phyloP scores from a whole-genome alignment of 2,113 vertebrate species.

The Odocoileus hemionus region DNA sequence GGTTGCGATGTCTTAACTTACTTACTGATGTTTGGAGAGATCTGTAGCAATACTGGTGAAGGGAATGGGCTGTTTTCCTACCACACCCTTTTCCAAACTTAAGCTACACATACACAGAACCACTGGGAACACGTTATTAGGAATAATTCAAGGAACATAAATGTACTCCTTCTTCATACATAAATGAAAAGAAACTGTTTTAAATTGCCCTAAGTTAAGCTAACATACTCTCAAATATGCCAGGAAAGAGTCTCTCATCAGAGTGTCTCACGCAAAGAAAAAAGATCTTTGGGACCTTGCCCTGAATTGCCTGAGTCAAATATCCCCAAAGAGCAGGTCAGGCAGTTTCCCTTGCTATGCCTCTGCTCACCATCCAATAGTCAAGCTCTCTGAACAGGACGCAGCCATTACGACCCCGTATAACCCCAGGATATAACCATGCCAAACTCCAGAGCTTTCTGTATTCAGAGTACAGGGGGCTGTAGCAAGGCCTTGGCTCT shows the following conservation, averaged over 20 bases:
- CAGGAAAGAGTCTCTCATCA: conserved; percentile 42
- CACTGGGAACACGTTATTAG: background rate
- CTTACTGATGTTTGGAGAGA: conserved; percentile 47
- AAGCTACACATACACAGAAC: conserved; percentile 19
- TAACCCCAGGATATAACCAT: background rate
- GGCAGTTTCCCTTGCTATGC: background rate
- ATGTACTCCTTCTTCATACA: conserved; percentile 21
- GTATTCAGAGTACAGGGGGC: background rate
- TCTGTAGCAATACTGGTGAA: background rate
- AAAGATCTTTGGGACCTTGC: background rate
- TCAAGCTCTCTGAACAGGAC: background rate
- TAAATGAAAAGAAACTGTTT: conserved; percentile 53
- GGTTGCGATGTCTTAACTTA: background rate
- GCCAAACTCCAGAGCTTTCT: background rate
- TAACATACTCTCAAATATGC: conserved; percentile 31
- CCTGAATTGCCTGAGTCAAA: conserved; percentile 11
- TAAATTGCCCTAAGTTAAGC: conserved; percentile 42
- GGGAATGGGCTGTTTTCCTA: conserved; percentile 7
- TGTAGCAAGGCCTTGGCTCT: background rate
- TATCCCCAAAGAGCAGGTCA: background rate
- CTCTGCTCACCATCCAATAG: background rate
- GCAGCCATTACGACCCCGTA: background rate
- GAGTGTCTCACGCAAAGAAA: conserved; percentile 6
- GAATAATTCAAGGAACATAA: conserved; percentile 46
- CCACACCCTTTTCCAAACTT: conserved; percentile 33